Evolutionary conservation across 2,888 invertebrate species (phyloP), one percentile per base, ranked within the genome.

Genomic region (Meteorus cinctellus): DNA sequence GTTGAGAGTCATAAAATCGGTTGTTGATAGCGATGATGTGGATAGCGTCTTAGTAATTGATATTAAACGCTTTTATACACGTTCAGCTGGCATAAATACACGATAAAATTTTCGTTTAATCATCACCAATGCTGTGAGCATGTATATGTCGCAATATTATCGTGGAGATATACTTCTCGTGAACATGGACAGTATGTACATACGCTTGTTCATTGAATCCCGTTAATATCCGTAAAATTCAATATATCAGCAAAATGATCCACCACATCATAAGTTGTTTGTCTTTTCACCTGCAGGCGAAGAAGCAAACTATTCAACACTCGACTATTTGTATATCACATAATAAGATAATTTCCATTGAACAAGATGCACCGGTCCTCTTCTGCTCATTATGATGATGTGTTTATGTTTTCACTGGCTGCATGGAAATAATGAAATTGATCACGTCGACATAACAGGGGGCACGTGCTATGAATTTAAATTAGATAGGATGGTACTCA

Each of bases 31-130:
- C 76, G n/a, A 19, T 69, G 80, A 80, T 78, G 80, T 78, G 80
- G 79, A 80, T 79, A 78, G 62, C 76, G 51, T 55, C 6, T 5
- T 65, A 77, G 81, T 82, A 83, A 83, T 83, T 81, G 80, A 80
- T 81, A 81, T 82, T 81, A 82, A 83, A 83, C 80, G 81, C 80
- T 79, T 78, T 79, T 77, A 76, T 78, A 75, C 78, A 72, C 79
- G 77, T 76, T 79, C 78, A 55, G 76, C 77, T 79, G 77, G 78
- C 81, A 77, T 78, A 74, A 78, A 78, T 77, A 74, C 72, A 76
- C 79, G 82, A 81, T 83, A 82, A 84, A 84, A 81, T 77, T 75
- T 71, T 69, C 71, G 68, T 73, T 79, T 81, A 78, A 80, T 59
- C 79, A 78, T 59, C 75, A 36, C 19, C 59, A 66, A 19, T n/a